These are phyloP conservation scores for Helicoverpa armigera DNA, from an alignment of 1,140 invertebrate species.

Conservation along the genomic window DNA sequence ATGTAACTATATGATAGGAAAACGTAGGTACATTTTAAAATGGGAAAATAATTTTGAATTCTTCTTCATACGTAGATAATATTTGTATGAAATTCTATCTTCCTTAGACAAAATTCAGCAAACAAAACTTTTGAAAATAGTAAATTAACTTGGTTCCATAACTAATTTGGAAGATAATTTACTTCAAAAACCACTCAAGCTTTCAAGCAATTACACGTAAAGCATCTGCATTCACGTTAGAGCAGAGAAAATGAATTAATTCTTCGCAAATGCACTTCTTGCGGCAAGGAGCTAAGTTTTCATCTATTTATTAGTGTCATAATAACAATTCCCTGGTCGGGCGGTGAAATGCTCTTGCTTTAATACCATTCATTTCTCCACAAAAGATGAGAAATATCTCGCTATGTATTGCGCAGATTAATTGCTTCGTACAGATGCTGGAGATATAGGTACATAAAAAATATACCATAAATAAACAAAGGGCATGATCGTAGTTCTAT, in stretches of 20 bases:
- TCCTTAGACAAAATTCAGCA: no score
- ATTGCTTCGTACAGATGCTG: background rate
- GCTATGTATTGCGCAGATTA: constrained; percentile 22
- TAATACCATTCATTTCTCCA: constrained; percentile 17
- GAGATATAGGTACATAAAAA: background rate
- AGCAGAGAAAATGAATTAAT: constrained; percentile 21
- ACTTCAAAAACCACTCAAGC: background rate
- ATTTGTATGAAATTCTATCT: no score
- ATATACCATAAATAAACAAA: background rate
- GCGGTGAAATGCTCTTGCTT: constrained; percentile 25
- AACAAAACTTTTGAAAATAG: no score
- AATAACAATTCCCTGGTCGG: constrained; percentile 21
- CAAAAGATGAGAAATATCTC: background rate
- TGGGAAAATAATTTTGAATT: no score
- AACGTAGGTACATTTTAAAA: no score
- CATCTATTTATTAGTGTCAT: constrained; percentile 42
- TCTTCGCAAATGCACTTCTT: constrained; percentile 33
- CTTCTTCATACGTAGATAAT: no score
- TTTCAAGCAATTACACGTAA: background rate
- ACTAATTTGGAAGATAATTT: background rate
- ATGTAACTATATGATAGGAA: no score
- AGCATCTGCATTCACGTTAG: constrained; percentile 4
- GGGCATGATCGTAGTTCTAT: background rate
- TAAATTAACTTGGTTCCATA: background rate
- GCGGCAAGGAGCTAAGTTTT: constrained; percentile 5